A percentile compares a stretch with the other conserved stretches of the same genome.
phyloP scores from a whole-genome alignment of 2,888 invertebrate species.

The Empis livida region DNA sequence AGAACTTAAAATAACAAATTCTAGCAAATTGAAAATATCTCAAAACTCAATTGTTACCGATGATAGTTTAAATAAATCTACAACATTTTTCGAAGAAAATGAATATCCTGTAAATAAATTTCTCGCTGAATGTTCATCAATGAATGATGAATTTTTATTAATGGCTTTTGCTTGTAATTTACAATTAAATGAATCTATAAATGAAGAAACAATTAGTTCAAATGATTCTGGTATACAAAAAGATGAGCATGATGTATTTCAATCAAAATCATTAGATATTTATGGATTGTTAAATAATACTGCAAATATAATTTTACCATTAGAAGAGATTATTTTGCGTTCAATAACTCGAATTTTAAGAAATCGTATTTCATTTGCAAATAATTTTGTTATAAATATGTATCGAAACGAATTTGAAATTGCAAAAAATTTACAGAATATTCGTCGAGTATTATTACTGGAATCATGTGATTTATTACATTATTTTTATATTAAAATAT shows the following conservation, averaged over 20 bases:
- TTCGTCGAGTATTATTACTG: slow-evolving; percentile 40
- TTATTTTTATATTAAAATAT: slow-evolving; percentile 38
- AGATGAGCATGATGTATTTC: neutral
- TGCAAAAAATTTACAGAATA: slow-evolving; percentile 35
- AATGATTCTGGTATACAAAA: slow-evolving; percentile 9
- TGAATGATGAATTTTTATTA: slow-evolving; percentile 21
- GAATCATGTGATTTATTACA: slow-evolving; percentile 41
- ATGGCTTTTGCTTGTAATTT: slow-evolving; percentile 21
- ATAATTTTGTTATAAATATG: slow-evolving; percentile 38
- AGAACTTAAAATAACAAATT: slow-evolving; percentile 1
- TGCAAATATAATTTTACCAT: slow-evolving; percentile 29
- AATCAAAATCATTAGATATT: slow-evolving; percentile 2
- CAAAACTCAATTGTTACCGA: too few relatives aligned
- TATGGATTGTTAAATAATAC: slow-evolving; percentile 19
- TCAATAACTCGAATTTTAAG: slow-evolving; percentile 34
- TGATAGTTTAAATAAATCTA: too few relatives aligned
- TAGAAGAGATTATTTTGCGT: slow-evolving; percentile 34
- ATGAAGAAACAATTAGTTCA: slow-evolving; percentile 8
- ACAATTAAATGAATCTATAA: slow-evolving; percentile 9
- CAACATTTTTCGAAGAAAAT: neutral
- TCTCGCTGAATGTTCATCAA: slow-evolving; percentile 14
- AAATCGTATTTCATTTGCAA: slow-evolving; percentile 31
- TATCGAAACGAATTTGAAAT: slow-evolving; percentile 37
- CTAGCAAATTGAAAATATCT: neutral
- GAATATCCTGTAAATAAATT: neutral